Conservation (phyloP, 2,797 vertebrate genomes). For the Schizopygopsis malacanthus region DNA sequence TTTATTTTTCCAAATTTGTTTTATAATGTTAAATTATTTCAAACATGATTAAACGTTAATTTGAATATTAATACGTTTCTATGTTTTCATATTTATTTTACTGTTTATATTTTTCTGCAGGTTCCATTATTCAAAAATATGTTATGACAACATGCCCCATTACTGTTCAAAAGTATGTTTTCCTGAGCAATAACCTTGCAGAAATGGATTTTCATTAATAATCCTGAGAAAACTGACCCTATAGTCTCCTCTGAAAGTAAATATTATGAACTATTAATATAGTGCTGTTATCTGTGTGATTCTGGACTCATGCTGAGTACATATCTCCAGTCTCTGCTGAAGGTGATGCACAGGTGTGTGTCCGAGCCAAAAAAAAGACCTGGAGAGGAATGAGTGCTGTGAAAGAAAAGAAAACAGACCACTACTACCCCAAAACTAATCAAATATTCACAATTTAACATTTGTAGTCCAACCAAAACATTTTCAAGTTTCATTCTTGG, state of each 20-base stretch:
- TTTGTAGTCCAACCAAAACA: too few relatives aligned
- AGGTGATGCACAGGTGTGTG: slow-evolving; percentile 9
- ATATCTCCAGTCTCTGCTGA: not conserved
- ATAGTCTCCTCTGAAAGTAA: not conserved
- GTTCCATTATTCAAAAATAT: not conserved
- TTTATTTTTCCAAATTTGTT: not conserved
- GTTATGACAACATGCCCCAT: not conserved
- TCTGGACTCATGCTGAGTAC: not conserved
- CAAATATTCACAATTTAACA: too few relatives aligned
- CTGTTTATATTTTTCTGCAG: not conserved
- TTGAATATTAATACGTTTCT: not conserved
- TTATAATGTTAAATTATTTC: not conserved
- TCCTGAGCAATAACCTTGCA: not conserved
- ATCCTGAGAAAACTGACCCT: too few relatives aligned
- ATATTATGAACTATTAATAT: not conserved
- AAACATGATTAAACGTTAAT: not conserved
- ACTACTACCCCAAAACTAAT: too few relatives aligned
- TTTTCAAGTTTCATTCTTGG: too few relatives aligned
- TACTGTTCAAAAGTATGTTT: not conserved
- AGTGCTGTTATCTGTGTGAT: slow-evolving; percentile 1
- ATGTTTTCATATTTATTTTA: not conserved
- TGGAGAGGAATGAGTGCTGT: too few relatives aligned
- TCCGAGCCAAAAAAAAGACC: not conserved
- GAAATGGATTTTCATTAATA: not conserved
- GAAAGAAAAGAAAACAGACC: too few relatives aligned